Conservation (phyloP, 2,888 invertebrate genomes). For the Phlogophora meticulosa region DNA sequence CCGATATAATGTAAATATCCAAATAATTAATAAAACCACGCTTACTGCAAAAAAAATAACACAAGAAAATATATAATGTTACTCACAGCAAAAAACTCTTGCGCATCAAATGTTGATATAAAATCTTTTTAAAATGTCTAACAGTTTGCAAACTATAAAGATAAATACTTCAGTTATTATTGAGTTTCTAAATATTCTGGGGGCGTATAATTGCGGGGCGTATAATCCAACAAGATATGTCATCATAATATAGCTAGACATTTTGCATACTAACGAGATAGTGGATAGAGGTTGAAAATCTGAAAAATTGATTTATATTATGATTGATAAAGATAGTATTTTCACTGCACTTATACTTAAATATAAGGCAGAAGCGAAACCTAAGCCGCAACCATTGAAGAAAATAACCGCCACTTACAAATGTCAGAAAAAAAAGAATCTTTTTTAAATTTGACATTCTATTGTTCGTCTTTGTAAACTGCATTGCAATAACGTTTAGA, state of each 20-base stretch:
- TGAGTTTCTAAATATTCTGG: constrained; percentile 32
- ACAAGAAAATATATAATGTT: not conserved
- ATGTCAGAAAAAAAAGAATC: no score
- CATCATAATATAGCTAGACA: constrained; percentile 19
- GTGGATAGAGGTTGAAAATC: constrained; percentile 6
- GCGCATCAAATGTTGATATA: not conserved
- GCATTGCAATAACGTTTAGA: no score
- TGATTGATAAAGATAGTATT: not conserved
- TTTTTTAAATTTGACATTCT: no score
- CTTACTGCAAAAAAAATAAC: not conserved
- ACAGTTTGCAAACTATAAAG: constrained; percentile 35
- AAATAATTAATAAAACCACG: not conserved
- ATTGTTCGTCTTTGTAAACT: no score
- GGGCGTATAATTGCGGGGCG: constrained; percentile 35
- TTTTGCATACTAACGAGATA: constrained; percentile 38
- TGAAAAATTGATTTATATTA: constrained; percentile 8
- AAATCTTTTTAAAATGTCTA: not conserved
- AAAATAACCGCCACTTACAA: no score
- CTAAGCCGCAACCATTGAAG: no score
- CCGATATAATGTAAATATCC: not conserved
- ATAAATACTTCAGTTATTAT: constrained; percentile 31
- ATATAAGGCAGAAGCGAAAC: no score
- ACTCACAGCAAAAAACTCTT: not conserved
- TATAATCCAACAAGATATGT: constrained; percentile 32
- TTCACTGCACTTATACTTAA: no score